Evolutionary conservation across 2,888 invertebrate genomes (phyloP).

Genomic region (Stenichneumon culpator): DNA sequence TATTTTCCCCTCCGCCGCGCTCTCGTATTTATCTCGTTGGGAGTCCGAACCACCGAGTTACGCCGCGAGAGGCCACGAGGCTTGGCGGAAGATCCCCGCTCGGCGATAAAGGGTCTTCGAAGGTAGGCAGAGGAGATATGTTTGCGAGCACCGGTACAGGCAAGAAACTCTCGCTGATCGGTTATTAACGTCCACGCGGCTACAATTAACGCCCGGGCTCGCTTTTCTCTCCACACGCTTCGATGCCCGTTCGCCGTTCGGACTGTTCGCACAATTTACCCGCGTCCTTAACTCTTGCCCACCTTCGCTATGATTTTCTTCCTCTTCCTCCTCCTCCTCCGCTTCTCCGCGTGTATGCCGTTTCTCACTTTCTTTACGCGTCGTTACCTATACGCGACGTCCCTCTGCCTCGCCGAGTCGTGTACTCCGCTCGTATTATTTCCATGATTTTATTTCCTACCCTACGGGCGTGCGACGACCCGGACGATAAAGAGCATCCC

Average conservation of each 20-base stretch:
- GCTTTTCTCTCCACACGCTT: slow-evolving; percentile 36
- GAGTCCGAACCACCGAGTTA: slow-evolving; percentile 63
- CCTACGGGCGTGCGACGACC: slow-evolving; percentile 40
- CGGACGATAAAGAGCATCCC: slow-evolving; percentile 45
- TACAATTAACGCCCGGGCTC: slow-evolving; percentile 75
- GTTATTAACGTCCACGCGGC: slow-evolving; percentile 77
- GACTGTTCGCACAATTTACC: slow-evolving; percentile 58
- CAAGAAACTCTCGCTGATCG: slow-evolving; percentile 68
- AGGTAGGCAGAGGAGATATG: slow-evolving; percentile 2
- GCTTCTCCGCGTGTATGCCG: background rate
- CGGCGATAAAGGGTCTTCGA: slow-evolving; percentile 54
- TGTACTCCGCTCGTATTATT: slow-evolving; percentile 51
- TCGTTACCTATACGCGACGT: slow-evolving; percentile 37
- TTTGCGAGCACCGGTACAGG: slow-evolving; percentile 23
- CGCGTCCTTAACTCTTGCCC: slow-evolving; percentile 45
- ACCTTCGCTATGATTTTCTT: slow-evolving; percentile 6
- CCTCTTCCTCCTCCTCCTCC: background rate
- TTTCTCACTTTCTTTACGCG: slow-evolving; percentile 9
- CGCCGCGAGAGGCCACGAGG: slow-evolving; percentile 53
- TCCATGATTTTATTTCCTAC: slow-evolving; percentile 64
- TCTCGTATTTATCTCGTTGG: slow-evolving; percentile 62
- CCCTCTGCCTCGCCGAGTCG: slow-evolving; percentile 7
- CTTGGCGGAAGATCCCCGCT: slow-evolving; percentile 51
- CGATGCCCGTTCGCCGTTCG: slow-evolving; percentile 49
- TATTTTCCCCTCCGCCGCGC: slow-evolving; percentile 5